Conservation (phyloP, 2,113 vertebrate species). For the Micronisus gabar region DNA sequence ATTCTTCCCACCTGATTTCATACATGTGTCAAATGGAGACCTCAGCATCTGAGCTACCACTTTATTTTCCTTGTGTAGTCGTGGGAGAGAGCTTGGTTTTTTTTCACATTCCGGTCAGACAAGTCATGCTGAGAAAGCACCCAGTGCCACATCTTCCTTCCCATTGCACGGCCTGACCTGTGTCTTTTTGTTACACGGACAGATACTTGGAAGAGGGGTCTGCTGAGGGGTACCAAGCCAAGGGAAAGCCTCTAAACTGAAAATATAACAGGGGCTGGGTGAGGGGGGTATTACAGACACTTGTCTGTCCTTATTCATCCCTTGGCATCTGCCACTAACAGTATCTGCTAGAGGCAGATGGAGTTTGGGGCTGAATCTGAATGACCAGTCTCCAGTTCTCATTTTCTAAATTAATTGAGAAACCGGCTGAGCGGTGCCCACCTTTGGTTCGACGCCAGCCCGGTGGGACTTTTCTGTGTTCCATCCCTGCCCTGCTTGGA, state of each 20-base stretch:
- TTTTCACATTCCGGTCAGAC: neutral
- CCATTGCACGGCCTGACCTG: neutral
- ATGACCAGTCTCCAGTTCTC: neutral
- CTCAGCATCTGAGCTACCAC: neutral
- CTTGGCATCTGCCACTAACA: neutral
- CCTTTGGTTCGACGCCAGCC: neutral
- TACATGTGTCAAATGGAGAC: neutral
- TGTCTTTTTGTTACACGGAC: neutral
- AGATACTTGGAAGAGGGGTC: neutral
- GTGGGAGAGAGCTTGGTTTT: neutral
- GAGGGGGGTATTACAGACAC: neutral
- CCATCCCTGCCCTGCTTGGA: neutral
- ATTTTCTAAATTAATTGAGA: neutral
- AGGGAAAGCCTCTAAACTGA: neutral
- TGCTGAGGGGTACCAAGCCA: neutral
- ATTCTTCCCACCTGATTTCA: neutral
- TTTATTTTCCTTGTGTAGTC: neutral
- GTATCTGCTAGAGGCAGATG: neutral
- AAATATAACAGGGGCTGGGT: neutral
- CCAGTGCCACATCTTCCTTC: neutral
- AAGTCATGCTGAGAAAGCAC: neutral
- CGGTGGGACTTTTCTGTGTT: rapidly evolving
- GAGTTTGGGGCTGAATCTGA: neutral
- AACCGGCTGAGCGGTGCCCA: neutral
- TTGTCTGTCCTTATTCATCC: neutral